Evolutionary conservation across 2,797 vertebrate species (phyloP), one percentile per base, ranked within the genome.

Genomic region (Passerculus sandwichensis): DNA sequence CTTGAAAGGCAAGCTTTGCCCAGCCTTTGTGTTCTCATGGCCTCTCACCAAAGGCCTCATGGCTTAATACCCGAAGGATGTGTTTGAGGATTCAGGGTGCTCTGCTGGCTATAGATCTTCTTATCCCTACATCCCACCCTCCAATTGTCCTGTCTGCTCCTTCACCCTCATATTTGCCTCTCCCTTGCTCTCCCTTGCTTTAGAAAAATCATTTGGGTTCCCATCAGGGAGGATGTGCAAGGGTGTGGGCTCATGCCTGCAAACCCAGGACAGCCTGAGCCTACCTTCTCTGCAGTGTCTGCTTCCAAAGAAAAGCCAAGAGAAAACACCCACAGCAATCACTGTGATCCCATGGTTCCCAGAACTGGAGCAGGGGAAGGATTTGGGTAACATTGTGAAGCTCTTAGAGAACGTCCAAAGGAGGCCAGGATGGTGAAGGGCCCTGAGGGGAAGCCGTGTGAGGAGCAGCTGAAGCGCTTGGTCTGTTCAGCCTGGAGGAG

Each of bases 381-480:
- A 81, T 21, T 45, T 45, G 15, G 32, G 17, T 29, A 32, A 38
- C 15, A 16, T 36, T 36, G 36, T 36, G 36, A 36, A 36, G 36
- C 8, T 36, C 36, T 36, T 36, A 36, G 8, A 36, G 36, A 36
- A 36, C 8, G 36, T 36, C 7, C 30, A 27, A 26, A 71, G 34
- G 17, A 48, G 21, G 36, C 3, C 30, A 26, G 0, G 42, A 6
- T 30, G 42, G 57, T 3, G 65, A 71, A 56, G 34, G 15, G 21
- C 17, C 20, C 18, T 10, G 65, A 70, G 42, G 48, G 0, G 34
- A 5, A 5, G 15, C 0, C 0, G 0, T 34, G 9, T 15, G 40
- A 62, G 57, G 10, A 48, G 57, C 0, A 2, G 42, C 30, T 86
- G 42, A 15, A 14, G 3, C 17, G 2, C 30, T 32, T 1, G 74